phyloP scores from a whole-genome alignment of 2,113 vertebrate genomes.

The Oryzias curvinotus region DNA sequence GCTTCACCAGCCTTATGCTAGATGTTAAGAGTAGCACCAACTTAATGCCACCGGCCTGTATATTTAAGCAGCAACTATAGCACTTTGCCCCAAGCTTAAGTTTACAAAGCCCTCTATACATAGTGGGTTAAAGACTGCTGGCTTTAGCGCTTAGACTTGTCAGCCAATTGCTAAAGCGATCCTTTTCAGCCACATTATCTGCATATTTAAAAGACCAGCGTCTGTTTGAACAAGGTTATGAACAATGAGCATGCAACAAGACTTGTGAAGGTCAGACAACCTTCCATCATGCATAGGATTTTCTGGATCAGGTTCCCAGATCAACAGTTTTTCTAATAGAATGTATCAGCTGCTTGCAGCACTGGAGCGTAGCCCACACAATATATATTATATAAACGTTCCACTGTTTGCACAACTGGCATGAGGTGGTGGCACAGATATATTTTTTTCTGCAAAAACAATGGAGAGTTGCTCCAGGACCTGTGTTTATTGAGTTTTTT shows the following conservation, averaged over 20 bases:
- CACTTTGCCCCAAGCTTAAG: conserved; percentile 39
- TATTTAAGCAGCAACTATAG: conserved; percentile 52
- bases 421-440: too few relatives aligned
- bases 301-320: conserved; percentile 4
- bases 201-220: conserved; percentile 44
- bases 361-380: neutral
- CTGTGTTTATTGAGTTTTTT: too few relatives aligned
- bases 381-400: neutral
- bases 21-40: conserved; percentile 64
- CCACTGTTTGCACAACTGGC: neutral
- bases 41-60: conserved; percentile 64
- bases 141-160: conserved; percentile 47
- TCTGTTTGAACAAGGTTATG: conserved; percentile 43
- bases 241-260: conserved; percentile 13
- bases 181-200: conserved; percentile 35
- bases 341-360: neutral
- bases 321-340: neutral
- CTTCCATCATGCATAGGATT: conserved; percentile 15
- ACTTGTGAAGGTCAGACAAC: conserved; percentile 22
- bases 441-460: too few relatives aligned
- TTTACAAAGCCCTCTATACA: conserved; percentile 26
- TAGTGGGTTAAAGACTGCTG: conserved; percentile 40
- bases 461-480: too few relatives aligned
- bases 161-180: conserved; percentile 28
- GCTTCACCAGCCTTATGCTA: conserved; percentile 66